Conservation (phyloP, 2,797 vertebrate genomes). For the Lepus townsendii region DNA sequence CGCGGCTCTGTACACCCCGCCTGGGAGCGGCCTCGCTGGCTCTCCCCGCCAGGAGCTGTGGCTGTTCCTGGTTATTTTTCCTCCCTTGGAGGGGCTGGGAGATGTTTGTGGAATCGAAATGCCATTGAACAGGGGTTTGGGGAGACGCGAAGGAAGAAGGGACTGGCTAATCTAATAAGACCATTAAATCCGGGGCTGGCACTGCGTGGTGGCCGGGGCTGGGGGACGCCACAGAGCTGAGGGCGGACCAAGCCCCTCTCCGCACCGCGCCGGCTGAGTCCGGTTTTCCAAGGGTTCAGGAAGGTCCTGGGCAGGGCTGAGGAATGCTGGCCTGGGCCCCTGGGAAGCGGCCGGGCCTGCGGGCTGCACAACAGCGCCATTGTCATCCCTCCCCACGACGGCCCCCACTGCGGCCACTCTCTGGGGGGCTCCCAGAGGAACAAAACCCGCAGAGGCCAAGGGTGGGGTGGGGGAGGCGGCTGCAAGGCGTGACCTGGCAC, state of each 20-base stretch:
- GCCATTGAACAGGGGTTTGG: not conserved
- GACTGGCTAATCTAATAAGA: not conserved
- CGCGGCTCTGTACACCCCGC: rapidly evolving
- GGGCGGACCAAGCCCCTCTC: not conserved
- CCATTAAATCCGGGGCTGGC: rapidly evolving
- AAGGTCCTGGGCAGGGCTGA: slow-evolving; percentile 60
- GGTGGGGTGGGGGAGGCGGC: not conserved
- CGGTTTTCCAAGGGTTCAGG: slow-evolving; percentile 71
- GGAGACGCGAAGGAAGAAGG: not conserved
- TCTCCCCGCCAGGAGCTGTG: rapidly evolving
- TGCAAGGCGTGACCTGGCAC: not conserved
- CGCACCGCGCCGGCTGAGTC: slow-evolving; percentile 10
- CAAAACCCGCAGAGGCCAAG: not conserved
- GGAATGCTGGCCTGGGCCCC: slow-evolving; percentile 62
- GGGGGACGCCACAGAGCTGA: too few relatives aligned
- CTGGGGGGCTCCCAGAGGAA: slow-evolving; percentile 50
- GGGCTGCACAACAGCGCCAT: slow-evolving; percentile 68
- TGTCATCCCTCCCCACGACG: slow-evolving; percentile 42
- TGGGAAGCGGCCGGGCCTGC: not conserved
- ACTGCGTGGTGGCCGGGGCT: rapidly evolving
- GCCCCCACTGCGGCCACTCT: not conserved
- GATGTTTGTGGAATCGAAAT: not conserved
- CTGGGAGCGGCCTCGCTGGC: rapidly evolving
- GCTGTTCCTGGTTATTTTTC: rapidly evolving
- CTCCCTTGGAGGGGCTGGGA: rapidly evolving